phyloP scores from a whole-genome alignment of 2,113 vertebrate species.

The Pristiophorus japonicus region DNA sequence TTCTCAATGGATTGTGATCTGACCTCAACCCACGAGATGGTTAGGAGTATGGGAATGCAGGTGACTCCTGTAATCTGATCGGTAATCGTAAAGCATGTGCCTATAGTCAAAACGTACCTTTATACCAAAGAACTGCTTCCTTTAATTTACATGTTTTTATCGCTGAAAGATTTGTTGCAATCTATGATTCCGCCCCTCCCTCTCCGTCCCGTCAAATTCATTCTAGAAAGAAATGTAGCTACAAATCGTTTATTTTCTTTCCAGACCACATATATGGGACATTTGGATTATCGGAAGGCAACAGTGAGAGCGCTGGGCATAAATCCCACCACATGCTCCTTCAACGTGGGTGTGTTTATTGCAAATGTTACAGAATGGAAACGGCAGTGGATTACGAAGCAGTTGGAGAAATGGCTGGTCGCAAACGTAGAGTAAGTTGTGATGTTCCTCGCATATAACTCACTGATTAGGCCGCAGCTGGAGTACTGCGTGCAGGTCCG shows the following conservation, averaged over 20 bases:
- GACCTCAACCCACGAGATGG: constrained; percentile 76
- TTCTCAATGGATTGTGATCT: constrained; percentile 90
- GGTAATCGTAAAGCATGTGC: background rate
- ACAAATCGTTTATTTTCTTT: constrained; percentile 34
- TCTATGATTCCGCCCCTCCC: background rate
- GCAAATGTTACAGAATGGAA: constrained; percentile 85
- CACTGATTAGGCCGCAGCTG: too few relatives aligned
- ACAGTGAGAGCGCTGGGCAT: constrained; percentile 79
- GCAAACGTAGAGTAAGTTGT: constrained; percentile 71
- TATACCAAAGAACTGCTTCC: too few relatives aligned
- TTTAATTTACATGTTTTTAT: background rate
- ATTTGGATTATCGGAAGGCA: constrained; percentile 87
- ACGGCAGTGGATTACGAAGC: constrained; percentile 82
- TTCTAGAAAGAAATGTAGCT: background rate
- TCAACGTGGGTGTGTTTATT: constrained; percentile 92
- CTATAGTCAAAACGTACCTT: background rate
- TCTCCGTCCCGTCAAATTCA: background rate
- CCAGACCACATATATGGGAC: constrained; percentile 94
- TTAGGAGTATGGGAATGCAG: constrained; percentile 87
- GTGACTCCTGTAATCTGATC: constrained; percentile 49
- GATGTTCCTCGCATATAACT: too few relatives aligned
- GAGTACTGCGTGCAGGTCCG: too few relatives aligned
- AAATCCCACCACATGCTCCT: constrained; percentile 84
- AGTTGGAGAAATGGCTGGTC: constrained; percentile 91
- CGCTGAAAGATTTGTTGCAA: background rate